phyloP scores from a whole-genome alignment of 2,888 invertebrate genomes.

The Drosophila monieri region DNA sequence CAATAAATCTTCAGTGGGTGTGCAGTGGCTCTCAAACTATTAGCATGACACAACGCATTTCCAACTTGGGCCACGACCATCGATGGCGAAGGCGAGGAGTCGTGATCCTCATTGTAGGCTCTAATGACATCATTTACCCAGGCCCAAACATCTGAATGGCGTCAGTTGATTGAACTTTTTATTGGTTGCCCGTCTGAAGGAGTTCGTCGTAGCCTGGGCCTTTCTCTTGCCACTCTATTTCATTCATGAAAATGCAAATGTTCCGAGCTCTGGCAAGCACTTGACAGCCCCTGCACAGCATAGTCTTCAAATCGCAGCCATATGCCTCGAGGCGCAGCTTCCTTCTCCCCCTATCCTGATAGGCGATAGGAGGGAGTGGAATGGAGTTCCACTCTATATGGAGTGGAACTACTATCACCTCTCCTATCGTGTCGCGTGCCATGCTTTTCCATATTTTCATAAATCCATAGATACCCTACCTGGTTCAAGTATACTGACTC shows the following conservation, averaged over 20 bases:
- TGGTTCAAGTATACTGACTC: background rate
- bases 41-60: conserved; percentile 69
- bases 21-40: conserved; percentile 61
- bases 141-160: conserved; percentile 35
- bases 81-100: conserved; percentile 33
- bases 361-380: no score
- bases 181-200: conserved; percentile 52
- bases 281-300: conserved; percentile 64
- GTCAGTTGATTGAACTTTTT: conserved; percentile 74
- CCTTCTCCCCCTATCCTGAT: conserved; percentile 22
- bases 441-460: conserved; percentile 55
- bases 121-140: conserved; percentile 72
- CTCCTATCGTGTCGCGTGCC: conserved; percentile 70
- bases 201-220: conserved; percentile 25
- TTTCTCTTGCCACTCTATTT: conserved; percentile 57
- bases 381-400: no score
- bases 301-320: conserved; percentile 20
- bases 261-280: conserved; percentile 46
- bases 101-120: conserved; percentile 62
- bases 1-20: conserved; percentile 54
- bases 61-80: conserved; percentile 14
- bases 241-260: conserved; percentile 77
- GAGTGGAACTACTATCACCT: conserved; percentile 67
- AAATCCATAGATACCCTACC: conserved; percentile 42
- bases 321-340: conserved; percentile 55